phyloP scores from a whole-genome alignment of 2,888 invertebrate genomes.

The Cryptosula pallasiana region DNA sequence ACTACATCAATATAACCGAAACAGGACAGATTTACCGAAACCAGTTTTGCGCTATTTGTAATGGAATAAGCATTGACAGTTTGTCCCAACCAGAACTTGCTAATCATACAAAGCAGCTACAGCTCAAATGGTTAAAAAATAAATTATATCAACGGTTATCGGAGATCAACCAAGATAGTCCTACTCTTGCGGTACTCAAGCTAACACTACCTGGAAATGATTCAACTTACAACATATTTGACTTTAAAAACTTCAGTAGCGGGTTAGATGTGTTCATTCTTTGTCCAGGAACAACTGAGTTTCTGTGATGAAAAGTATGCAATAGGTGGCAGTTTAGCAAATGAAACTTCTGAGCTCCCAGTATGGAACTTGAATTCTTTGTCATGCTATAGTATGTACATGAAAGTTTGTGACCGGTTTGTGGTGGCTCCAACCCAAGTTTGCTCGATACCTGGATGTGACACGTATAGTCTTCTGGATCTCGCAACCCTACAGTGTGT shows the following conservation, averaged over 20 bases:
- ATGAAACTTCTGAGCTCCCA: neutral
- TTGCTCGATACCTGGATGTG: neutral
- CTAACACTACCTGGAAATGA: neutral
- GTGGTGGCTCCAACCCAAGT: neutral
- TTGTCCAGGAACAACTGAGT: neutral
- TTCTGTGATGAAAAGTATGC: neutral
- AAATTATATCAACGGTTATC: neutral
- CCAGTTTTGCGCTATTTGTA: conserved; percentile 6
- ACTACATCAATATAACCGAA: neutral
- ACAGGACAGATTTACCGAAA: neutral
- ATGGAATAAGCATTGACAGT: too few species aligned
- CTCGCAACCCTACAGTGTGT: neutral
- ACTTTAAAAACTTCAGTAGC: neutral
- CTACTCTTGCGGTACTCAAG: neutral
- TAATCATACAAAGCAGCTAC: too few species aligned
- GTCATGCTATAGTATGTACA: neutral
- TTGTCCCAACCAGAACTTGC: too few species aligned
- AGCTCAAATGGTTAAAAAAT: neutral
- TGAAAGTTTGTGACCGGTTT: neutral
- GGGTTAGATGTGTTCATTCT: neutral
- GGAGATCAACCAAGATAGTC: neutral
- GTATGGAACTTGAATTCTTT: neutral
- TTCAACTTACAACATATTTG: neutral
- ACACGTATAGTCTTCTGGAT: neutral
- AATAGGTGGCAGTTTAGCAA: neutral